phyloP scores from a whole-genome alignment of 2,113 vertebrate species.

The Hucho hucho region DNA sequence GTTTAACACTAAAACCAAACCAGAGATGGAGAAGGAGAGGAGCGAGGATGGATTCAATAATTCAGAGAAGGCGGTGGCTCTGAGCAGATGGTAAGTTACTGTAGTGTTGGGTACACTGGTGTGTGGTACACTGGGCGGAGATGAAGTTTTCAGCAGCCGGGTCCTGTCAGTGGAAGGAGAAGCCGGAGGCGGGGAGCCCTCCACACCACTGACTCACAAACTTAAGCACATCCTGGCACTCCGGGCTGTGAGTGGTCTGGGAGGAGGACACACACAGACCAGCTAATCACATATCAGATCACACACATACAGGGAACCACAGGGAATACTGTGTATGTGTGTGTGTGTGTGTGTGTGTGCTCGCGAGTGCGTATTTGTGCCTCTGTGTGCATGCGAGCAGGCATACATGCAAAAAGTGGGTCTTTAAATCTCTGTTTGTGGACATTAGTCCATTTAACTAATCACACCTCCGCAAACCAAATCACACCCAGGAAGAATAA shows the following conservation, averaged over 20 bases:
- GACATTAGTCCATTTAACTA: background rate
- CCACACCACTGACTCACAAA: conserved; percentile 94
- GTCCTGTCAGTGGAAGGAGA: conserved; percentile 80
- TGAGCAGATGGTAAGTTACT: background rate
- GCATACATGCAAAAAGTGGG: too few relatives aligned
- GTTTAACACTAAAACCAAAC: background rate
- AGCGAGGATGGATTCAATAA: conserved; percentile 6
- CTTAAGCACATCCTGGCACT: conserved; percentile 92
- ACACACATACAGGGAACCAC: background rate
- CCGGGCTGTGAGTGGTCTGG: conserved; percentile 89
- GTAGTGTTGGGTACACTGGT: too few relatives aligned
- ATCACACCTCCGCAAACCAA: background rate
- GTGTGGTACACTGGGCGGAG: background rate
- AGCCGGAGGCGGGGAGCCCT: conserved; percentile 83
- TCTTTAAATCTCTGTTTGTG: background rate
- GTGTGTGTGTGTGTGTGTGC: too few relatives aligned
- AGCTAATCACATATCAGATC: conserved; percentile 12
- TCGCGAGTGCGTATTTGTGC: too few relatives aligned
- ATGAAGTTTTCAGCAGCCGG: background rate
- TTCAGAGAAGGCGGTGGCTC: background rate
- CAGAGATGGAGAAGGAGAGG: background rate
- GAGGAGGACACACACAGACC: conserved; percentile 22
- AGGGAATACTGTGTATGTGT: background rate
- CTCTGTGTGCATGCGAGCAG: too few relatives aligned
- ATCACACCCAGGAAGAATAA: background rate